Evolutionary conservation across 2,113 vertebrate species (phyloP).

Genomic region (Motacilla alba): DNA sequence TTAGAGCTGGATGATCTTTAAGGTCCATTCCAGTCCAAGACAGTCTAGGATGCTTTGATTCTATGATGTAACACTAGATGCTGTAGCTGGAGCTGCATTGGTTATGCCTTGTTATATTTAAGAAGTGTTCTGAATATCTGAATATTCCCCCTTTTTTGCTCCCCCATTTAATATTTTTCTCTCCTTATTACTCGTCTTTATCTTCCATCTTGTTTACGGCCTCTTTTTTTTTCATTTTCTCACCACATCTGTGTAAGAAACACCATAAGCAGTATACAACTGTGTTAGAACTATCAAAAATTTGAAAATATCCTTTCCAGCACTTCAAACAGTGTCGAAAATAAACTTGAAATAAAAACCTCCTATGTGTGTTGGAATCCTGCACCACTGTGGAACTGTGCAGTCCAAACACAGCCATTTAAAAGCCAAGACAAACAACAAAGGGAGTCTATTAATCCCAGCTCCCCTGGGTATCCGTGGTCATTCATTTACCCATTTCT

Average conservation of each 20-base stretch:
- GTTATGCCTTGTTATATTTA: background rate
- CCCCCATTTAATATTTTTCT: background rate
- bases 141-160: background rate
- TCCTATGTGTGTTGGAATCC: background rate
- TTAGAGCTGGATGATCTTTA: background rate
- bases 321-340: background rate
- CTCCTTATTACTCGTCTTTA: background rate
- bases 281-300: background rate
- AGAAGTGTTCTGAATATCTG: background rate
- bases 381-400: background rate
- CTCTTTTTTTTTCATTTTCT: background rate
- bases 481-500: conserved; percentile 1
- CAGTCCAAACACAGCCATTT: background rate
- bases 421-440: conserved; percentile 12
- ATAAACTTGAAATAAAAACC: background rate
- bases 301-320: background rate
- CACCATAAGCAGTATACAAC: rapidly evolving
- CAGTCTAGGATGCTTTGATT: background rate
- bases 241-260: background rate
- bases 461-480: background rate
- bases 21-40: background rate
- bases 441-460: conserved; percentile 14
- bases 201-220: background rate
- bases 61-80: background rate
- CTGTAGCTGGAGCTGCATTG: background rate